Evolutionary conservation across 2,797 vertebrate species (phyloP), one percentile per base, ranked within the genome.

Genomic region (Anguilla obscura): DNA sequence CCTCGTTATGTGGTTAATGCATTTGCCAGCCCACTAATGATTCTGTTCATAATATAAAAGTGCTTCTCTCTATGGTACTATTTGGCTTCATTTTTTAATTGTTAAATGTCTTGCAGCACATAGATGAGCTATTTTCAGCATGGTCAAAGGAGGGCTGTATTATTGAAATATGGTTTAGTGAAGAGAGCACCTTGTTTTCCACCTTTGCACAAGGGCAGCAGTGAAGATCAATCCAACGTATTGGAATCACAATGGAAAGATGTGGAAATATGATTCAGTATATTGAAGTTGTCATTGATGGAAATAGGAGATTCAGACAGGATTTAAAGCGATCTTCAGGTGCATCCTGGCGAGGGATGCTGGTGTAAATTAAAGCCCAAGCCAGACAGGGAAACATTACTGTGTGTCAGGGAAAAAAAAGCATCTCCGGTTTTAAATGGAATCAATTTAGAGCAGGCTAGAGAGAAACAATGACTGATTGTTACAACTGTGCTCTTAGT

Each of bases 191-290:
- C 58, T 52, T 52, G 50, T 52, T 52, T 30, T 85, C 21, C 48
- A 18, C 52, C 24, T 16, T 18, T 27, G 14, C 71, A 76, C 33
- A 36, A 36, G 71, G 94, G 91, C 90, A 91, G 92, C 89, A 90
- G 63, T 27, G 89, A 36, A 92, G 92, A 93, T 94, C 93, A 95
- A 94, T 95, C 95, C 95, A 93, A 94, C 90, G 91, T 95, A 95
- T 95, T 95, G 94, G 94, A 92, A 95, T 96, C 96, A 95, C 95
- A 95, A 95, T 93, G 91, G 94, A 88, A 90, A 92, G 93, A 95
- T 94, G 96, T 95, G 95, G 95, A 94, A 95, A 93, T 91, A 93
- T 95, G 95, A 95, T 96, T 95, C 95, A 95, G 94, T 87, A 88
- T 90, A 92, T 86, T 93, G 92, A 92, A 91, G 91, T 90, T 48